Base-by-base conservation (phyloP, 2,888 invertebrate species). In the Lampropteryx suffumata region DNA sequence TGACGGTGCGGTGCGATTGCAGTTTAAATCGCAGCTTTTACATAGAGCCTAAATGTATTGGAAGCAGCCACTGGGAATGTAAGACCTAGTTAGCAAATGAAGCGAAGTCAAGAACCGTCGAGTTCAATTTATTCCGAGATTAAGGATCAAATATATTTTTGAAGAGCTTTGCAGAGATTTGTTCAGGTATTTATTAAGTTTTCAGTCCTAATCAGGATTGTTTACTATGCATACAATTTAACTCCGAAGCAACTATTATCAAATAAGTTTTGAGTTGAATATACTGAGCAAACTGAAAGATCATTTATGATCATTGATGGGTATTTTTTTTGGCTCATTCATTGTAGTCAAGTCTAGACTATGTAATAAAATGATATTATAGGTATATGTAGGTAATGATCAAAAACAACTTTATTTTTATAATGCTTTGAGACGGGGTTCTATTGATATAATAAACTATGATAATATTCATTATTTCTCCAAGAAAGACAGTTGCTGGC, bases 81-180 rank as follows among this genome's bases (percentile, higher is more conserved):
- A 32, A 66, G 71, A 58, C 68, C 74, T 67, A 72, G 70, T 75
- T 78, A 72, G 52, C 64, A 71, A 80, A 78, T 76, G 74, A 76
- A 76, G 62, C 69, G 69, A 39, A 17, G 49, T 50, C 3, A 58
- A 61, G 54, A 61, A 66, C 63, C 65, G 63, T 64, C 59, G 61
- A 67, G 70, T 71, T 73, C 70, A 72, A 73, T 76, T 73, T 71
- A 66, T 71, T 57, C 61, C 59, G 62, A 57, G 56, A 36, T 30
- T 27, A 27, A 3, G 17, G 17, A 17, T 17, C 4, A 17, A 32
- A 32, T n/a, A n/a, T n/a, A n/a, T n/a, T n/a, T n/a, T n/a, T n/a
- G n/a, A n/a, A n/a, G n/a, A n/a, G n/a, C n/a, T n/a, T n/a, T n/a
- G n/a, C n/a, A n/a, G n/a, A n/a, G n/a, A n/a, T n/a, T n/a, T n/a